Evolutionary conservation across 2,797 vertebrate species (phyloP), one percentile per base, ranked within the genome.

Genomic region (Manis crassicaudata): DNA sequence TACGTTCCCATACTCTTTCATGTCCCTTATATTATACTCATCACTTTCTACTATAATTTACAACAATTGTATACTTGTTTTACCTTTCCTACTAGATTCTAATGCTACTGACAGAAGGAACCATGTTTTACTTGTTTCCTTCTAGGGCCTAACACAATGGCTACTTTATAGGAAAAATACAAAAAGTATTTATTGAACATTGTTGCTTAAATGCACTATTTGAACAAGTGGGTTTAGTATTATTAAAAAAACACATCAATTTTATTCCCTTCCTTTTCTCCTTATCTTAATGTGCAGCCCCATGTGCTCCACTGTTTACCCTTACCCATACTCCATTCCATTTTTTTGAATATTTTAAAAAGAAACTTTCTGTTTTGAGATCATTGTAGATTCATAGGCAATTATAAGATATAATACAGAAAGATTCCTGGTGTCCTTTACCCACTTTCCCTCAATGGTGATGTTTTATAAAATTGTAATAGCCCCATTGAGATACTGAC

Each of bases 191-290:
- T 85, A 72, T 3, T 86, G 35, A 56, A 67, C 6, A 29, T 29
- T 73, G 46, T 10, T 93, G 58, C 6, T 75, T 93, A 82, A 29
- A 88, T 32, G 77, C 17, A 86, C 35, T 43, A 56, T 46, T 86
- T 46, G 29, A 94, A 72, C 16, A 86, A 80, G 46, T 56, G 56
- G 56, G 37, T 25, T 18, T 46, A 56, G 81, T 13, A n/a, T 16
- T 85, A 35, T 20, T 86, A 43, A 85, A 90, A 46, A 85, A 35
- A 80, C 81, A 37, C 14, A 63, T 73, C 46, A 80, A 70, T 80
- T 90, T 85, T 56, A 85, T 60, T 86, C 10, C 68, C 37, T 80
- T 91, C 23, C 32, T n/a, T 80, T 86, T 86, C 65, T 90, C 21
- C 37, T 46, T 90, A 80, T 67, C 50, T 77, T 90, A 65, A 35